Evolutionary conservation across 1,140 invertebrate species (phyloP).

Genomic region (Drosophila auraria): DNA sequence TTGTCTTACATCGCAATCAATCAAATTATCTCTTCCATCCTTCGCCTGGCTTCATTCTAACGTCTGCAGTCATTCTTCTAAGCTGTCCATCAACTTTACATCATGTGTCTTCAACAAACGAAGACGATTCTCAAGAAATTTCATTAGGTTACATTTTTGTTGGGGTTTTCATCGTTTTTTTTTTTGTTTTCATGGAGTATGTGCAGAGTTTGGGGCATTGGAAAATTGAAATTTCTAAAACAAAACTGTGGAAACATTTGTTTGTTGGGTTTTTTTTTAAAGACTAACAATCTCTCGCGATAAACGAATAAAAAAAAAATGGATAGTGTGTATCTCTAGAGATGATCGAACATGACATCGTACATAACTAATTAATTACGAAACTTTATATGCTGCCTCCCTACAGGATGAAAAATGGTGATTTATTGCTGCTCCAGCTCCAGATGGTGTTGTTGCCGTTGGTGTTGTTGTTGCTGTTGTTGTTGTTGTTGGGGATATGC

Average conservation of each 20-base stretch:
- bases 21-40: conserved; percentile 9
- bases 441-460: conserved; percentile 21
- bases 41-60: conserved; percentile 1
- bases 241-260: conserved; percentile 34
- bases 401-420: conserved; percentile 42
- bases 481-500: conserved; percentile 35
- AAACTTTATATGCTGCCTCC: conserved; percentile 52
- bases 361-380: conserved; percentile 56
- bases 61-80: conserved; percentile 19
- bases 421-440: conserved; percentile 20
- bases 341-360: conserved; percentile 48
- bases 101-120: conserved; percentile 68
- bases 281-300: conserved; percentile 73
- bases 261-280: conserved; percentile 29
- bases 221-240: conserved; percentile 38
- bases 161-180: background rate
- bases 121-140: conserved; percentile 56
- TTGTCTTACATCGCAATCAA: conserved; percentile 31
- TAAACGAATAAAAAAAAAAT: conserved; percentile 57
- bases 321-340: conserved; percentile 41
- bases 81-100: conserved; percentile 1
- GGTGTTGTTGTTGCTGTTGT: conserved; percentile 9
- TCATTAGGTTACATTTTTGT: conserved; percentile 31
- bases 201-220: conserved; percentile 42
- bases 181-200: conserved; percentile 32